A percentile compares a stretch with the other conserved stretches of the same genome.
Conservation (phyloP, 2,797 vertebrate species). For the Gallirallus australis region DNA sequence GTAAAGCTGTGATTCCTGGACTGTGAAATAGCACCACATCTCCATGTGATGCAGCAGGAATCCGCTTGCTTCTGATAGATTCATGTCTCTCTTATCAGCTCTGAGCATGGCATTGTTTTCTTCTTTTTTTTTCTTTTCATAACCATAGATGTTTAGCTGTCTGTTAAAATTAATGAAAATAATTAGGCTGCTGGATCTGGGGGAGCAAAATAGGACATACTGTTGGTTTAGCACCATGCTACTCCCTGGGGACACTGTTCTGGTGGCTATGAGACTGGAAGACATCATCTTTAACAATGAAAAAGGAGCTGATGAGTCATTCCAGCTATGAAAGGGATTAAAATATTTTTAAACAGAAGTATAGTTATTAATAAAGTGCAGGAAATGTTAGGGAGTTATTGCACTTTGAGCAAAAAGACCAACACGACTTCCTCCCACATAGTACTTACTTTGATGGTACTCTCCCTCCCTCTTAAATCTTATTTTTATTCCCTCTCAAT, state of each 20-base stretch:
- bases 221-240: background rate
- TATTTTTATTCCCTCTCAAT: conserved; percentile 54
- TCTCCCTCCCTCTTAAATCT: conserved; percentile 58
- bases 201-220: background rate
- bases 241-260: background rate
- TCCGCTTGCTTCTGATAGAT: background rate
- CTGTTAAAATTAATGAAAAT: conserved; percentile 4
- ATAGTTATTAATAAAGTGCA: conserved; percentile 70
- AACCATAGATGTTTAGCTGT: background rate
- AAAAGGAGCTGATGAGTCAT: conserved; percentile 55
- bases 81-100: background rate
- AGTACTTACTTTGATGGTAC: conserved; percentile 27
- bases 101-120: background rate
- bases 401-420: conserved; percentile 59
- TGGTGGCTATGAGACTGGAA: conserved; percentile 30
- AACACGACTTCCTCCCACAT: conserved; percentile 61
- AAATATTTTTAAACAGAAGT: conserved; percentile 70
- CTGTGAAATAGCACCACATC: background rate
- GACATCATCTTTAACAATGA: conserved; percentile 29
- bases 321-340: conserved; percentile 45
- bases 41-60: background rate
- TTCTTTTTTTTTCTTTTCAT: background rate
- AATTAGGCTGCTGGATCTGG: background rate
- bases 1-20: background rate
- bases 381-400: conserved; percentile 58